Evolutionary conservation across 2,888 invertebrate genomes (phyloP).

Genomic region (Cecidostiba fungosa): DNA sequence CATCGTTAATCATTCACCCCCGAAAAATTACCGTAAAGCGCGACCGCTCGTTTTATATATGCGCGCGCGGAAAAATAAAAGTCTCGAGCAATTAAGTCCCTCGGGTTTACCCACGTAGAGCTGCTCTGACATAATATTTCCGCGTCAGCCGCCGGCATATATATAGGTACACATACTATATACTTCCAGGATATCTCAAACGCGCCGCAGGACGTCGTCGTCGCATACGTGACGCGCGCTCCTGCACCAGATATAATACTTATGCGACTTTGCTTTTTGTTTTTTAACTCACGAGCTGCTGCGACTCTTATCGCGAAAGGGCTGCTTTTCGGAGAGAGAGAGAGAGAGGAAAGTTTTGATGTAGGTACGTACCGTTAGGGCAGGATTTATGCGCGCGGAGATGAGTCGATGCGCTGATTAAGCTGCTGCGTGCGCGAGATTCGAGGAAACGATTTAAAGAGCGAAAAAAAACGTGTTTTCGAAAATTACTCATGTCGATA

Average conservation of each 20-base stretch:
- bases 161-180: not conserved
- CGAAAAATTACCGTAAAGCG: not conserved
- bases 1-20: not conserved
- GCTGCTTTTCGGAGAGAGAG: not conserved
- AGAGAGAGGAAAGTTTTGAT: not conserved
- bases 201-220: conserved; percentile 38
- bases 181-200: conserved; percentile 37
- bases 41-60: not conserved
- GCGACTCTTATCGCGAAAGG: conserved; percentile 1
- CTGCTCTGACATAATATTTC: conserved; percentile 39
- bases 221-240: not conserved
- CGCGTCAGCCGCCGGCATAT: conserved; percentile 1
- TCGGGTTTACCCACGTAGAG: not conserved
- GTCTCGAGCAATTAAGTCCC: not conserved
- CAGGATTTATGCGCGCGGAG: not conserved
- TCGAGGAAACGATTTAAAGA: not conserved
- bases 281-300: not conserved
- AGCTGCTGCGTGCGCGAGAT: not conserved
- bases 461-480: not conserved
- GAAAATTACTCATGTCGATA: not conserved
- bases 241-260: conserved; percentile 10
- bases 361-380: not conserved
- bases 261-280: not conserved
- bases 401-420: not conserved
- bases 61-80: not conserved